Evolutionary conservation across 92 coral and sea anemone species (phyloP).

Genomic region (Desmophyllum pertusum): DNA sequence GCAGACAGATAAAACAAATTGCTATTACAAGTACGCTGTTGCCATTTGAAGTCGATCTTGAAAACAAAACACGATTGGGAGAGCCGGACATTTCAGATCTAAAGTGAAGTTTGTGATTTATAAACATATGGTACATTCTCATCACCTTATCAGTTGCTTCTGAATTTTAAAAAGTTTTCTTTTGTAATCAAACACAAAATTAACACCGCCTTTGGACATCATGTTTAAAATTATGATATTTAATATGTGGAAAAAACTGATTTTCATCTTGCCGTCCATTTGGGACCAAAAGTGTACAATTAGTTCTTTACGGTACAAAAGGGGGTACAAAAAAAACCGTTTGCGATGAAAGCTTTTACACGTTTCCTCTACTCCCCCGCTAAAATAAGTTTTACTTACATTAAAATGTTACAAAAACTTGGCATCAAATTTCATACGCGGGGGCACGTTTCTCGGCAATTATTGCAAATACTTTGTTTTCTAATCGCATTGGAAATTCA

Average conservation of each 20-base stretch:
- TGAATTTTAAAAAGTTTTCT: slow-evolving; percentile 1
- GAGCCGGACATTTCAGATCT: neutral
- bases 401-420: neutral
- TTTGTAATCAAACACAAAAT: neutral
- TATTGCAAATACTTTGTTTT: neutral
- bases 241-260: slow-evolving; percentile 1
- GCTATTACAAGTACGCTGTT: too few relatives aligned
- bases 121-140: slow-evolving; percentile 16
- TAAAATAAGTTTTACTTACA: neutral
- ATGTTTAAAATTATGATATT: slow-evolving; percentile 5
- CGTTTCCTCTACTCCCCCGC: neutral
- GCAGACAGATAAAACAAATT: neutral
- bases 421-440: neutral
- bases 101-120: neutral
- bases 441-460: neutral
- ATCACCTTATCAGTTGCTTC: neutral
- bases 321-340: neutral
- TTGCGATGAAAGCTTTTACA: neutral
- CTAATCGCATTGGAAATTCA: neutral
- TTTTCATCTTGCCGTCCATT: neutral
- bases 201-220: neutral
- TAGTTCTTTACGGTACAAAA: neutral
- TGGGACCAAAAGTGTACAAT: neutral
- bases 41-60: neutral
- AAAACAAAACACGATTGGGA: neutral